These are phyloP conservation scores for Rhagonycha fulva DNA, from an alignment of 2,888 invertebrate species.

Conservation along the genomic window DNA sequence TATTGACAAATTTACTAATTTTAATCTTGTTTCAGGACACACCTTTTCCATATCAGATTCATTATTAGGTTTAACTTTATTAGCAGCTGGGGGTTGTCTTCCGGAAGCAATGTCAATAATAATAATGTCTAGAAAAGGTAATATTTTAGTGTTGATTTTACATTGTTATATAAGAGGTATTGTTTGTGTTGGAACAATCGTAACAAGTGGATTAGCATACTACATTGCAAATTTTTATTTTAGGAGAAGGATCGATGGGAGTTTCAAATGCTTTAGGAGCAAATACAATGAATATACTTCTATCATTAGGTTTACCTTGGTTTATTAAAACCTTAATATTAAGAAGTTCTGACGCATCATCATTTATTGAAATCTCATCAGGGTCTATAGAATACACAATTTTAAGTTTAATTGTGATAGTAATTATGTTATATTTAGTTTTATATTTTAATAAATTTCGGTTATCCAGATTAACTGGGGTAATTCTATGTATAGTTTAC, in stretches of 20 bases:
- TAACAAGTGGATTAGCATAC: background rate
- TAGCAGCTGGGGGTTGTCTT: slow-evolving; percentile 88
- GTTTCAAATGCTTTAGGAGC: slow-evolving; percentile 87
- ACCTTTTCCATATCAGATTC: slow-evolving; percentile 83
- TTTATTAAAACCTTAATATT: slow-evolving; percentile 72
- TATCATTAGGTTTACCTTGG: slow-evolving; percentile 86
- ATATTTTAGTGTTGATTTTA: slow-evolving; percentile 6
- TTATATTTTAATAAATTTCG: slow-evolving; percentile 72
- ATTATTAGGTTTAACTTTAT: slow-evolving; percentile 88
- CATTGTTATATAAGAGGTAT: background rate
- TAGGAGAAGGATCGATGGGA: slow-evolving; percentile 84
- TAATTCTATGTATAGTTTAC: slow-evolving; percentile 69
- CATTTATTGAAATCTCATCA: slow-evolving; percentile 72
- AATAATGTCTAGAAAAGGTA: slow-evolving; percentile 85
- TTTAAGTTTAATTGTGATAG: slow-evolving; percentile 75
- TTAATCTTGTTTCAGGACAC: slow-evolving; percentile 58
- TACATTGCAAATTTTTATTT: background rate
- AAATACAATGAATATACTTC: slow-evolving; percentile 81
- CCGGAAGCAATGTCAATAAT: slow-evolving; percentile 84
- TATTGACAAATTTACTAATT: background rate
- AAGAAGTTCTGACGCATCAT: slow-evolving; percentile 50
- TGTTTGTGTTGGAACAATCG: background rate
- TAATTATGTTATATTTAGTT: slow-evolving; percentile 69
- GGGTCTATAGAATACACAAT: slow-evolving; percentile 83
- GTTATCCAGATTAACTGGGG: slow-evolving; percentile 71